phyloP scores from a whole-genome alignment of 2,797 vertebrate species.

The Chromis chromis region DNA sequence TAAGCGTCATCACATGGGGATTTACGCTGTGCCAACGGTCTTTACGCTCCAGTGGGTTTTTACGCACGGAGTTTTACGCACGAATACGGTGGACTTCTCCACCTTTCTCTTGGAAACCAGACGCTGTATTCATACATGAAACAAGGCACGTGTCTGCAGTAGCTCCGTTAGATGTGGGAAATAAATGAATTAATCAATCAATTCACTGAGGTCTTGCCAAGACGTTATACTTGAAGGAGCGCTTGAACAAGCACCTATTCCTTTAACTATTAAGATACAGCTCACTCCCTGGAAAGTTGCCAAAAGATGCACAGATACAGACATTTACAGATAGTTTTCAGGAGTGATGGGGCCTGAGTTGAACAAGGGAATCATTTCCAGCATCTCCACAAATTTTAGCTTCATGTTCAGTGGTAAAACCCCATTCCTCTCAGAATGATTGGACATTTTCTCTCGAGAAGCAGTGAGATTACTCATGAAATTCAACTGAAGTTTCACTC shows the following conservation, averaged over 20 bases:
- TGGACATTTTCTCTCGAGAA: not conserved
- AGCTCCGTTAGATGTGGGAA: slow-evolving; percentile 55
- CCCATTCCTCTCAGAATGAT: not conserved
- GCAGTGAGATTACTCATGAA: not conserved
- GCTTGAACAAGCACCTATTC: slow-evolving; percentile 44
- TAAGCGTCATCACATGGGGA: slow-evolving; percentile 64
- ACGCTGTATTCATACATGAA: slow-evolving; percentile 35
- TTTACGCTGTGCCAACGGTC: slow-evolving; percentile 48
- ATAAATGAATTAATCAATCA: slow-evolving; percentile 35
- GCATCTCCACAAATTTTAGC: not conserved
- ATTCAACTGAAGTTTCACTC: not conserved
- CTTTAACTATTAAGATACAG: slow-evolving; percentile 44
- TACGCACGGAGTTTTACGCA: slow-evolving; percentile 75
- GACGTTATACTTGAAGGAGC: slow-evolving; percentile 49
- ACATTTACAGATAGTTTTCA: slow-evolving; percentile 49
- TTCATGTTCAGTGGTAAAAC: not conserved
- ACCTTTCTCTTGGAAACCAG: slow-evolving; percentile 20
- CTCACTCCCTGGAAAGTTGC: slow-evolving; percentile 58
- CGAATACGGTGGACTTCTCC: slow-evolving; percentile 3
- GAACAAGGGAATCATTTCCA: slow-evolving; percentile 23
- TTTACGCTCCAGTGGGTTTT: slow-evolving; percentile 43
- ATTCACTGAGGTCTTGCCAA: slow-evolving; percentile 64
- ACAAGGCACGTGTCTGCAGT: slow-evolving; percentile 51
- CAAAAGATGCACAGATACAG: slow-evolving; percentile 58
- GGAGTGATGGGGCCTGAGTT: slow-evolving; percentile 32